Evolutionary conservation across 1,140 invertebrate genomes (phyloP), one percentile per base, ranked within the genome.

Genomic region (Dolichoris vasculosae): DNA sequence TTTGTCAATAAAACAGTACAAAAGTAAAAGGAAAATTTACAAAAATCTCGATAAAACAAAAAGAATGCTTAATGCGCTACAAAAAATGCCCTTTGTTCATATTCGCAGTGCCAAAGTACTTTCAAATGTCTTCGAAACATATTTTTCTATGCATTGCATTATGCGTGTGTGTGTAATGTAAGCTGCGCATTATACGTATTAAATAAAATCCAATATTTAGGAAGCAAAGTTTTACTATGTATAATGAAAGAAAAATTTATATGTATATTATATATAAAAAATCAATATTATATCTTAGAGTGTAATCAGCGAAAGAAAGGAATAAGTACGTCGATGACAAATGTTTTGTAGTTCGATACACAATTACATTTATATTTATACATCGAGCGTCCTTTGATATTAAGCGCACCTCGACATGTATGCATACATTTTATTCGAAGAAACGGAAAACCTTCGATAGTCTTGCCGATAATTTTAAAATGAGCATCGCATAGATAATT

Each of bases 21-120:
- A 51, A 77, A 20, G 46, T 55, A 77, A 51, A 26, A 77, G 26
- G 30, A n/a, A 9, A 64, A 80, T 63, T 80, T 13, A 3, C 26
- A 64, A 71, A 63, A 85, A 85, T 75, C n/a, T 85, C 40, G 55
- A 84, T 75, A 64, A 84, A 46, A 84, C 64, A 64, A 79, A 30
- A 79, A 79, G 46, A 32, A 38, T 67, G 40, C 71, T 35, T 48
- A 35, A 73, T 40, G n/a, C 7, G 46, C n/a, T 30, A 43, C 1
- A 55, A 76, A 67, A 63, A 46, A 71, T 38, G 46, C 43, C 63
- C 63, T 51, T 67, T 71, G 40, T 35, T 76, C n/a, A 78, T 86
- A 82, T 82, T 86, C 55, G 55, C 73, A 86, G 84, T 86, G 80
- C 84, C 80, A 85, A 85, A 80, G 55, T 85, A 85, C 84, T 82